Percentiles rank a stretch among this genome's conserved stretches.
Conservation (phyloP, 2,888 invertebrate genomes). For the Dryobotodes eremita region DNA sequence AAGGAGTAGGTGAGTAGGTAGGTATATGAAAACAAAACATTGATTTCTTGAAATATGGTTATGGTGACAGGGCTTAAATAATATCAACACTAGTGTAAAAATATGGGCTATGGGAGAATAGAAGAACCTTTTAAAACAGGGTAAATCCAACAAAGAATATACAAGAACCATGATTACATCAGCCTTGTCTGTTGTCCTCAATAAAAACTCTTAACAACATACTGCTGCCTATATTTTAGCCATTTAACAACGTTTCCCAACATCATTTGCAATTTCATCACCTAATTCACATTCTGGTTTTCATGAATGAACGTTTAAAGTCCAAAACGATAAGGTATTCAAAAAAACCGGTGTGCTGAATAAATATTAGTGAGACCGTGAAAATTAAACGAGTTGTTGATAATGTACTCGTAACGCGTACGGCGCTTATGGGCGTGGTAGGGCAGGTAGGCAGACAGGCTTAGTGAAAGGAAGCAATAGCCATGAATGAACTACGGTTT, state of each 20-base stretch:
- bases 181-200: background rate
- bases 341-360: constrained; percentile 55
- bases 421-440: constrained; percentile 24
- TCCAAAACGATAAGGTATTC: constrained; percentile 45
- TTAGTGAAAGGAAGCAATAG: constrained; percentile 40
- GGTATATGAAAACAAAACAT: background rate
- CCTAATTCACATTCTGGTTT: constrained; percentile 55
- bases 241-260: constrained; percentile 16
- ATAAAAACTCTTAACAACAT: constrained; percentile 6
- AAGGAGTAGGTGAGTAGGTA: background rate
- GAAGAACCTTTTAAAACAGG: background rate
- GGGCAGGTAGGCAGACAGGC: constrained; percentile 44
- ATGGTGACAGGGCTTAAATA: too few relatives aligned
- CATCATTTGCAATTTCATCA: constrained; percentile 53
- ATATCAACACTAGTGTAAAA: background rate
- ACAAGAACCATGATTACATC: background rate
- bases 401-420: constrained; percentile 52
- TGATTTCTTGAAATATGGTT: background rate
- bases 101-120: background rate
- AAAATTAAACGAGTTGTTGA: constrained; percentile 54
- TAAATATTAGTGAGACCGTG: constrained; percentile 52
- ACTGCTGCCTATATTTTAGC: constrained; percentile 2
- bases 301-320: constrained; percentile 63
- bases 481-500: constrained; percentile 50
- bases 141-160: background rate